phyloP scores from a whole-genome alignment of 2,797 vertebrate species.

The Neosilurus mollespiculum region DNA sequence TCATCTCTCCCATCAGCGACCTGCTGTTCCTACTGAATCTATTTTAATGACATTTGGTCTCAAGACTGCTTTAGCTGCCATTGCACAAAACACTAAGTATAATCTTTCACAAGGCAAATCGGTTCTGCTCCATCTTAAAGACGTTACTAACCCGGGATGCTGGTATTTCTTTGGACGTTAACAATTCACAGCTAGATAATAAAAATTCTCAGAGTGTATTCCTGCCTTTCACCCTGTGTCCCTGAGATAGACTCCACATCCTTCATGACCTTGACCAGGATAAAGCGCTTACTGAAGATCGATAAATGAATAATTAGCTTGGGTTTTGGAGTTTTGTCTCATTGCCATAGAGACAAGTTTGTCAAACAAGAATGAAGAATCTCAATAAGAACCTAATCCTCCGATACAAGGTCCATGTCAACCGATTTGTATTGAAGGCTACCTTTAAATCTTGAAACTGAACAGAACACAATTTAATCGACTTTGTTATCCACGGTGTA shows the following conservation, averaged over 20 bases:
- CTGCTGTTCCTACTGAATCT: background rate
- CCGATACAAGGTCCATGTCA: background rate
- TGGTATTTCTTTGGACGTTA: background rate
- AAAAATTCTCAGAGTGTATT: background rate
- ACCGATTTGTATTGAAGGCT: background rate
- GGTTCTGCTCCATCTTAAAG: background rate
- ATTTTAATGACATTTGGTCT: conserved; percentile 1
- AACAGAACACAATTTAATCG: background rate
- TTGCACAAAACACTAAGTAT: background rate
- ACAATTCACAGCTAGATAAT: background rate
- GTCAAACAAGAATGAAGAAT: background rate
- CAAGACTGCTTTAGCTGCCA: background rate
- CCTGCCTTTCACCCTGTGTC: no score
- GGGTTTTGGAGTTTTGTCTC: background rate
- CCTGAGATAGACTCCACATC: background rate
- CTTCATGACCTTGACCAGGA: background rate
- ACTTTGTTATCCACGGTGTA: background rate
- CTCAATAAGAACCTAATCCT: background rate
- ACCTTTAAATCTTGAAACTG: background rate
- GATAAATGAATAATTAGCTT: background rate
- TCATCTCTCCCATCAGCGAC: background rate
- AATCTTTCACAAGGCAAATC: background rate
- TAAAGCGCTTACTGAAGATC: background rate
- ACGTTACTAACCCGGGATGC: background rate
- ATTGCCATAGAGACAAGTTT: no score